Conservation (phyloP, 2,888 invertebrate genomes). For the Parnassius smintheus region DNA sequence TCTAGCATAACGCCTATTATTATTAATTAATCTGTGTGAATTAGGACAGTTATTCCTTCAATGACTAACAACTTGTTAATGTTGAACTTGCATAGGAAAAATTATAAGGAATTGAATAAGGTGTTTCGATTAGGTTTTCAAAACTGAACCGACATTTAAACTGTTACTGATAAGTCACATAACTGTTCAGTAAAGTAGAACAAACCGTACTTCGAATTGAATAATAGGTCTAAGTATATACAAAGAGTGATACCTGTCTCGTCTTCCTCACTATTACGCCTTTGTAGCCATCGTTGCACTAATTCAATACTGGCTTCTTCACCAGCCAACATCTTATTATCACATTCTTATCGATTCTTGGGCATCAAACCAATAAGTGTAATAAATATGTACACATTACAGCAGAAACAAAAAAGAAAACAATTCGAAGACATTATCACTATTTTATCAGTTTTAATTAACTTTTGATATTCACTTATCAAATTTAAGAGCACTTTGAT, state of each 20-base stretch:
- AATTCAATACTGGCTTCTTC: constrained; percentile 74
- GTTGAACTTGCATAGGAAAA: too few species aligned
- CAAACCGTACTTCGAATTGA: too few species aligned
- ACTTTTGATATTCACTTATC: neutral
- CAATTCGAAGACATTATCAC: constrained; percentile 5
- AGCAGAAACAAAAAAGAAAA: neutral
- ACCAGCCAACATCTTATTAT: constrained; percentile 71
- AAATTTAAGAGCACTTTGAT: constrained; percentile 3
- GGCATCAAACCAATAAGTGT: constrained; percentile 13
- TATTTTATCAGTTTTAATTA: constrained; percentile 3
- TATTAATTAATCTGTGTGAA: too few species aligned
- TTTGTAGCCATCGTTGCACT: constrained; percentile 71
- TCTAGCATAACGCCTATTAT: too few species aligned
- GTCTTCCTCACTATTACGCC: constrained; percentile 61
- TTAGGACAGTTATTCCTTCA: too few species aligned
- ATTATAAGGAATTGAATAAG: too few species aligned
- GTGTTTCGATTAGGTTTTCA: too few species aligned
- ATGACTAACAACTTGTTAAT: too few species aligned
- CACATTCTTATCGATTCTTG: constrained; percentile 48
- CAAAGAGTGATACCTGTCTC: constrained; percentile 52
- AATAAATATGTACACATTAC: neutral
- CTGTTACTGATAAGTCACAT: too few species aligned
- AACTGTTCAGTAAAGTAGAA: too few species aligned
- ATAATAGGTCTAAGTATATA: neutral
- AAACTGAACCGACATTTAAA: too few species aligned